Conservation (phyloP, 1,140 invertebrate species). For the Geopemphigus sp. region DNA sequence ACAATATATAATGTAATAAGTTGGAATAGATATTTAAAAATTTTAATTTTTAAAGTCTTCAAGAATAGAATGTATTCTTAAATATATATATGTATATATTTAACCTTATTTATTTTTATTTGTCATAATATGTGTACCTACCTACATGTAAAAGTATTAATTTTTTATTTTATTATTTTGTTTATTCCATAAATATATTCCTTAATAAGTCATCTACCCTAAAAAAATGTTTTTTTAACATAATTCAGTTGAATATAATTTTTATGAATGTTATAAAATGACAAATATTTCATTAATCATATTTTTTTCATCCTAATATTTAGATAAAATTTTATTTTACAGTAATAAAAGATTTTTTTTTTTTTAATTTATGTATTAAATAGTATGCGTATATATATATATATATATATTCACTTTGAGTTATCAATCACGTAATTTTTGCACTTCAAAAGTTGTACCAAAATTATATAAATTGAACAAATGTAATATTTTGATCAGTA, state of each 20-base stretch:
- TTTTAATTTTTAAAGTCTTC: not conserved
- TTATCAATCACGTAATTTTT: too few relatives aligned
- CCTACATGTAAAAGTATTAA: conserved; percentile 22
- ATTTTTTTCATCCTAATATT: conserved; percentile 4
- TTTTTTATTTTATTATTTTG: conserved; percentile 5
- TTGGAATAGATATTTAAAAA: not conserved
- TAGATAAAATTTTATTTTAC: conserved; percentile 9
- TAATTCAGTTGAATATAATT: conserved; percentile 12
- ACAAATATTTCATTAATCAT: conserved; percentile 8
- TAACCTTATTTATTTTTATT: conserved; percentile 35
- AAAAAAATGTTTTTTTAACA: not conserved
- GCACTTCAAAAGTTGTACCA: too few relatives aligned
- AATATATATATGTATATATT: not conserved
- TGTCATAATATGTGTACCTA: not conserved
- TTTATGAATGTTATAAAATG: not conserved
- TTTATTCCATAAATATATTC: conserved; percentile 4
- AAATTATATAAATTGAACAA: too few relatives aligned
- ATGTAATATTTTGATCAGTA: too few relatives aligned
- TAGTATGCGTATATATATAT: not conserved
- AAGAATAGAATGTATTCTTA: conserved; percentile 6
- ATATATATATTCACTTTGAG: too few relatives aligned
- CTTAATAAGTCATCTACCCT: not conserved
- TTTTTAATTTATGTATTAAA: not conserved
- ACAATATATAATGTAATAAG: not conserved
- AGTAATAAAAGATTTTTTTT: not conserved